Conservation (phyloP, 2,888 invertebrate species). For the Polietes domitor region DNA sequence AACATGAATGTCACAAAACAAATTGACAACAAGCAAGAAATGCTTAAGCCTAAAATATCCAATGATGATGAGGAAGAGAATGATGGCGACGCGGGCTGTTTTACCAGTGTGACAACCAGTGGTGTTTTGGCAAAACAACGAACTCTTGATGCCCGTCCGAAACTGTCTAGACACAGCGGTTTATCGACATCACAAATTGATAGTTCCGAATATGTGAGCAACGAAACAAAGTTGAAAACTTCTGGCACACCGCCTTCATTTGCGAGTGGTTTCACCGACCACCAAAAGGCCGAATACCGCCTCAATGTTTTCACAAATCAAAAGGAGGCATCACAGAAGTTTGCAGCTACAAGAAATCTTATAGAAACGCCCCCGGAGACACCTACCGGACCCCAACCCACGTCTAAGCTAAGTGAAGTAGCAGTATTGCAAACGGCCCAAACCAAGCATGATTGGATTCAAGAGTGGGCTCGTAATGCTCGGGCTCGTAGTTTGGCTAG, state of each 20-base stretch:
- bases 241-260: constrained; percentile 73
- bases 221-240: constrained; percentile 76
- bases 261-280: constrained; percentile 78
- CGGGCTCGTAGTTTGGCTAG: constrained; percentile 79
- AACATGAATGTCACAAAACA: constrained; percentile 79
- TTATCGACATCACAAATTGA: constrained; percentile 87
- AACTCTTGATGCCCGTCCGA: constrained; percentile 79
- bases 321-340: constrained; percentile 71
- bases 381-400: constrained; percentile 69
- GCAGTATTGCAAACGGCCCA: constrained; percentile 78
- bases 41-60: constrained; percentile 69
- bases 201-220: constrained; percentile 83
- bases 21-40: constrained; percentile 82
- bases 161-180: constrained; percentile 83
- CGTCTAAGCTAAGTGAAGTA: constrained; percentile 73
- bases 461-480: constrained; percentile 85
- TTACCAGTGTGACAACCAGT: constrained; percentile 88
- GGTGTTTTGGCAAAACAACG: constrained; percentile 85
- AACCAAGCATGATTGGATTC: constrained; percentile 83
- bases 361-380: constrained; percentile 74
- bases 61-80: constrained; percentile 73
- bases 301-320: constrained; percentile 79
- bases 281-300: constrained; percentile 80
- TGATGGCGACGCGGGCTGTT: constrained; percentile 82
- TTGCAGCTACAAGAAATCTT: constrained; percentile 69